Base-by-base conservation (phyloP, 2,113 vertebrate genomes). In the Prietella phreatophila region DNA sequence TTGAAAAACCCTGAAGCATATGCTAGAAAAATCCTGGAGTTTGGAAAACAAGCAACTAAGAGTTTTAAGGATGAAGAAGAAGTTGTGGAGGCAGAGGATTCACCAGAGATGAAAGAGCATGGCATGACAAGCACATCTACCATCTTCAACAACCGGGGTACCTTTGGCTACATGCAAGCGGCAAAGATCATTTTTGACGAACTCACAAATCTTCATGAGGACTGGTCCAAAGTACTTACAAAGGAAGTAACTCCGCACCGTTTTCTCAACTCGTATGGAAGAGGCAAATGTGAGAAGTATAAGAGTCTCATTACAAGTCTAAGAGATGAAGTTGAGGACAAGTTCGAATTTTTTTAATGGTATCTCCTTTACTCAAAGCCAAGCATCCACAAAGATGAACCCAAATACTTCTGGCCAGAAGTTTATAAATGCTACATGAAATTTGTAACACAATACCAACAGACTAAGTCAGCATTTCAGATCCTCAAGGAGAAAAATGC, bases 341-440 rank as follows among this genome's bases (percentile, higher is more conserved):
- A 87, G 78, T 92, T 89, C 61, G 39, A 63, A 3, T 93, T 94
- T 27, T 93, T 94, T 90, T 88, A 93, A 33, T 60, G 85, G 87
- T 93, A 92, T 65, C 85, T 92, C 0, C 84, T 78, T 25, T 93
- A 91, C 88, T 93, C 93, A 56, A 87, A 83, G 53, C 67, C 60
- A 14, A 15, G 19, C 30, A 36, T 17, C 47, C 11, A n/a, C 50
- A 78, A 11, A 1, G 0, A 39, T 0, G 91, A 94, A 85, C 89
- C 87, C 0, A 0, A 0, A 27, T 91, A 53, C 85, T 88, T 93
- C 82, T 78, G 90, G 88, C 39, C 5, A 42, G 55, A 56, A 4
- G 30, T 84, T 67, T 8, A 84, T 4, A 5, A n/a, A 5, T 88
- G 87, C 42, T 83, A 84, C 58, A n/a, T 0, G 0, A 56, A 78